These are phyloP conservation scores for Sturnira hondurensis DNA, from an alignment of 2,113 vertebrate species.

Conservation along the genomic window DNA sequence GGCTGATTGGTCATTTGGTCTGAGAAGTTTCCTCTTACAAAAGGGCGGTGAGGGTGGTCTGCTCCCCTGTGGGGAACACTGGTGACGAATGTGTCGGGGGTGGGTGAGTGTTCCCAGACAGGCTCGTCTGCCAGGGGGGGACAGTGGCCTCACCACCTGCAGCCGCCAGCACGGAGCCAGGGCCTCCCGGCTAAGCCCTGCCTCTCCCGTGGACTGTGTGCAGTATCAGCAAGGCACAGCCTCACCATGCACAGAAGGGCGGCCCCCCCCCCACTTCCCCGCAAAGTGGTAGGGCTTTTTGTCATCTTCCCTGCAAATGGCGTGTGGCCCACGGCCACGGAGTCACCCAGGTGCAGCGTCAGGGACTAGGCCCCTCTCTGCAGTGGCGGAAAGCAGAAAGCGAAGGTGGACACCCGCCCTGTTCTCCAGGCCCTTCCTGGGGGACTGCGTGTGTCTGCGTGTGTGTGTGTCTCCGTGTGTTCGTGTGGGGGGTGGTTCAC, in stretches of 20 bases:
- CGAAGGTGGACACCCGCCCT: not conserved
- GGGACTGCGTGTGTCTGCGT: accelerated
- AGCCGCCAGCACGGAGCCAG: constrained; percentile 29
- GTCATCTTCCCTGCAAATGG: not conserved
- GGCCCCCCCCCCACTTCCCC: too few species aligned
- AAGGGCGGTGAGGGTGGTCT: accelerated
- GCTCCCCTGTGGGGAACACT: not conserved
- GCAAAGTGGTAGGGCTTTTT: not conserved
- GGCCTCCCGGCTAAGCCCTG: constrained; percentile 35
- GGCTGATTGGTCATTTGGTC: not conserved
- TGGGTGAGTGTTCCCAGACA: not conserved
- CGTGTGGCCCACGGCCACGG: not conserved
- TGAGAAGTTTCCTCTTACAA: too few species aligned
- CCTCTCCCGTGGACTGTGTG: constrained; percentile 51
- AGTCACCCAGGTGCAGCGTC: not conserved
- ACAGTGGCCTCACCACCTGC: not conserved
- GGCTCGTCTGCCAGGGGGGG: constrained; percentile 22
- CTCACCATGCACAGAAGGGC: not conserved
- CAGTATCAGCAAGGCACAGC: not conserved
- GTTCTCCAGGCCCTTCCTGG: not conserved
- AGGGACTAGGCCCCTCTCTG: not conserved
- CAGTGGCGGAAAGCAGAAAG: not conserved
- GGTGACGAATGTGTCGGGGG: not conserved
- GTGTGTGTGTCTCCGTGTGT: too few species aligned
- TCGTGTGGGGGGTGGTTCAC: accelerated